Conservation (phyloP, 2,113 vertebrate genomes). For the Menidia beryllina region DNA sequence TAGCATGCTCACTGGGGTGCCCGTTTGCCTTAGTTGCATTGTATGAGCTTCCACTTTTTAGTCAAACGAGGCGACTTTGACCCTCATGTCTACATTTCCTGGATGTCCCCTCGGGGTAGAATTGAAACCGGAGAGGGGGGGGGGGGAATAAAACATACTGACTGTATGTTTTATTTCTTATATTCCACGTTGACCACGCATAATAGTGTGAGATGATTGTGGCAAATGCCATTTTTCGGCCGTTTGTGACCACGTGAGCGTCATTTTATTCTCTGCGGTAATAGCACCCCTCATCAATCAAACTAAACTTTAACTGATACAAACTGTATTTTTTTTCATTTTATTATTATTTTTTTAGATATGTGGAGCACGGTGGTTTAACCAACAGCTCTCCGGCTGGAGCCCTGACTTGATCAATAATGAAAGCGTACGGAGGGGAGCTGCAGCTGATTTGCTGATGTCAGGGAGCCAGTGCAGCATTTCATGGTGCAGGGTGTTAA, state of each 20-base stretch:
- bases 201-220: not conserved
- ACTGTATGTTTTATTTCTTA: too few relatives aligned
- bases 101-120: too few relatives aligned
- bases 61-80: not conserved
- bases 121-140: too few relatives aligned
- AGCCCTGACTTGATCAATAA: conserved; percentile 78
- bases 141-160: too few relatives aligned
- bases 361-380: conserved; percentile 37
- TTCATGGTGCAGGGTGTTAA: conserved; percentile 82
- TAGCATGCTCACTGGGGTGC: not conserved
- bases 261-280: not conserved
- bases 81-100: too few relatives aligned
- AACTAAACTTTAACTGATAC: not conserved
- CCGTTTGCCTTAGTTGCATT: not conserved
- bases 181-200: not conserved
- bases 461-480: conserved; percentile 87
- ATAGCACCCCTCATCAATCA: not conserved
- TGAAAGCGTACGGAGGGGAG: conserved; percentile 77
- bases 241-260: too few relatives aligned
- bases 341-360: not conserved
- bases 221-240: not conserved
- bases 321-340: not conserved
- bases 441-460: conserved; percentile 89
- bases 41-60: not conserved
- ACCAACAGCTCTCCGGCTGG: conserved; percentile 52